Conservation (phyloP, 2,113 vertebrate species). For the Butorides virescens region DNA sequence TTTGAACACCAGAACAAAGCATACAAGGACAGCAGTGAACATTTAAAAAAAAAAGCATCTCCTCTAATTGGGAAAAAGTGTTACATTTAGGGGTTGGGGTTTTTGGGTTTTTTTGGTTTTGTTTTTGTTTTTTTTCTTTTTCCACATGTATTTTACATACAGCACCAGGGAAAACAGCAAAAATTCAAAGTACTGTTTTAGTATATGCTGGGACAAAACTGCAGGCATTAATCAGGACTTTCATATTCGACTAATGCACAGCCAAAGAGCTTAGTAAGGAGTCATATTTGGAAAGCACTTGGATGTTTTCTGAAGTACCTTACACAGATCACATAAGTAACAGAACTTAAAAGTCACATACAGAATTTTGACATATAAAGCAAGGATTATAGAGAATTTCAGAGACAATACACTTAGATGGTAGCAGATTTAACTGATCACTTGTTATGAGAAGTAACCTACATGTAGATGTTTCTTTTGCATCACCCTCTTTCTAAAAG, state of each 20-base stretch:
- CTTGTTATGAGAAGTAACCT: neutral
- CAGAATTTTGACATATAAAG: neutral
- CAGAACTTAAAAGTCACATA: neutral
- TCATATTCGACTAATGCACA: neutral
- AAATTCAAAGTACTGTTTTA: neutral
- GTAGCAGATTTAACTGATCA: neutral
- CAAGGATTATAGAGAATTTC: neutral
- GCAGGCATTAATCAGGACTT: neutral
- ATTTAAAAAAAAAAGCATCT: neutral
- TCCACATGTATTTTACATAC: neutral
- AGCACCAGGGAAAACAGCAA: neutral
- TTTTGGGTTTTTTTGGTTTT: too few species aligned
- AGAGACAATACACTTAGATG: neutral
- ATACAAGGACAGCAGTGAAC: neutral
- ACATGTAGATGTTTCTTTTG: neutral
- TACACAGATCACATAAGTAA: neutral
- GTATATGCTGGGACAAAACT: neutral
- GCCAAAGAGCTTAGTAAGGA: neutral
- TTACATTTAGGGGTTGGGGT: neutral
- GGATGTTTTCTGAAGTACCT: neutral
- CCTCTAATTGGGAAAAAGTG: neutral
- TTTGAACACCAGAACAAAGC: neutral
- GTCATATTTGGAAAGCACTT: neutral
- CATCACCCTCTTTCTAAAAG: neutral
- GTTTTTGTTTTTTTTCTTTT: neutral